These are phyloP conservation scores for Urosaurus nigricauda DNA, from an alignment of 2,797 vertebrate species.

Conservation along the genomic window DNA sequence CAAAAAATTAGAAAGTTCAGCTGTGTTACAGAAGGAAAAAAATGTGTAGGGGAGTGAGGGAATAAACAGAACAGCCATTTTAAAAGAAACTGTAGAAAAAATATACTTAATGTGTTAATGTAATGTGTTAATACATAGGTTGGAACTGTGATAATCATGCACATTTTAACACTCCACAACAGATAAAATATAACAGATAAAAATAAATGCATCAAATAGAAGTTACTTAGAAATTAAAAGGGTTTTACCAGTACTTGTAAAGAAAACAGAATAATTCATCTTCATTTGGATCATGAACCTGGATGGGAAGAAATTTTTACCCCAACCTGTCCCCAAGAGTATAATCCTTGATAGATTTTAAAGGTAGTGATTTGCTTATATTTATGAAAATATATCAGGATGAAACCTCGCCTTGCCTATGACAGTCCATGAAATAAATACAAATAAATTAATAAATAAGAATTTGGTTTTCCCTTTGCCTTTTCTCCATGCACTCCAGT, in stretches of 20 bases:
- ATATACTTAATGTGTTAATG: background rate
- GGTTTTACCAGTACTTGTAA: background rate
- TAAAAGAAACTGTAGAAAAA: background rate
- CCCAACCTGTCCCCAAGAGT: background rate
- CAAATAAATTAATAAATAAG: background rate
- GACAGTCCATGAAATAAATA: background rate
- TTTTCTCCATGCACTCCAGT: too few species aligned
- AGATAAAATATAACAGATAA: background rate
- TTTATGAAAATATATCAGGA: background rate
- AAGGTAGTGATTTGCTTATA: background rate
- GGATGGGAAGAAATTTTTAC: background rate
- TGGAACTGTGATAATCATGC: background rate
- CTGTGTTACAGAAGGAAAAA: conserved; percentile 26
- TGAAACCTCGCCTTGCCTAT: background rate
- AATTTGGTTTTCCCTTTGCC: background rate
- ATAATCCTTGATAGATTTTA: background rate
- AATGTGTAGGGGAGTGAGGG: conserved; percentile 16
- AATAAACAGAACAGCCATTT: background rate
- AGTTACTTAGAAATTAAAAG: background rate
- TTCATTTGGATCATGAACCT: background rate
- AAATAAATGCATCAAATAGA: background rate
- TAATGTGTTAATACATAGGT: conserved; percentile 25
- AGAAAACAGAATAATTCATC: background rate
- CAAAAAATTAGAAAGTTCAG: conserved; percentile 54
- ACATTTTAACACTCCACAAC: background rate